A percentile compares a stretch with the other conserved stretches of the same genome.
Evolutionary conservation across 1,140 invertebrate species (phyloP).

Genomic region (Chironomus striatipennis): DNA sequence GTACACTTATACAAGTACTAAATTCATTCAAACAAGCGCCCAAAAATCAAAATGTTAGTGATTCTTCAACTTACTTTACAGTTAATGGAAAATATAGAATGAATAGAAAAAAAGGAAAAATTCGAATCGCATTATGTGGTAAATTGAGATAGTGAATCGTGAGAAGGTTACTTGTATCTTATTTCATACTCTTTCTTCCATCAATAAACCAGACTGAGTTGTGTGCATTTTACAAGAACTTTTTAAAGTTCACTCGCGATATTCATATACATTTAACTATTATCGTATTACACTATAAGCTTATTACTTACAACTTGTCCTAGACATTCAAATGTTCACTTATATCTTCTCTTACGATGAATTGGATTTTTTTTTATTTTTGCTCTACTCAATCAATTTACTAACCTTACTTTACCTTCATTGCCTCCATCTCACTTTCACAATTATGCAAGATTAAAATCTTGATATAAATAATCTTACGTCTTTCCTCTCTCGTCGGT

Average conservation of each 20-base stretch:
- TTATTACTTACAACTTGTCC: not conserved
- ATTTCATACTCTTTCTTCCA: not conserved
- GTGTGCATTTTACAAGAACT: not conserved
- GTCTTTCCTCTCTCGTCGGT: not conserved
- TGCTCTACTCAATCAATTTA: too few relatives aligned
- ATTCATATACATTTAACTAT: not conserved
- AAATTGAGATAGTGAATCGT: not conserved
- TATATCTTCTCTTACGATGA: too few relatives aligned
- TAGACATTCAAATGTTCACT: not conserved
- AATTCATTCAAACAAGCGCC: too few relatives aligned
- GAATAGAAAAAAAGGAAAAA: too few relatives aligned
- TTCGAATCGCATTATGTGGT: slow-evolving; percentile 7
- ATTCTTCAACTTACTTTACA: too few relatives aligned
- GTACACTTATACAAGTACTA: too few relatives aligned
- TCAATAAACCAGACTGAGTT: too few relatives aligned
- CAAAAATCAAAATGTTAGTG: too few relatives aligned
- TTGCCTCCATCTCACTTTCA: not conserved
- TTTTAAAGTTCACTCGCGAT: not conserved
- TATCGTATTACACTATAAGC: not conserved
- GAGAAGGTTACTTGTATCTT: slow-evolving; percentile 2
- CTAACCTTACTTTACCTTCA: too few relatives aligned
- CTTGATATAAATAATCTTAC: not conserved
- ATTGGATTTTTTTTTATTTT: too few relatives aligned
- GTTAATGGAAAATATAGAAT: too few relatives aligned
- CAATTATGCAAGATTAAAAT: not conserved